Evolutionary conservation across 2,888 invertebrate species (phyloP).

Genomic region (Drosophila testacea): DNA sequence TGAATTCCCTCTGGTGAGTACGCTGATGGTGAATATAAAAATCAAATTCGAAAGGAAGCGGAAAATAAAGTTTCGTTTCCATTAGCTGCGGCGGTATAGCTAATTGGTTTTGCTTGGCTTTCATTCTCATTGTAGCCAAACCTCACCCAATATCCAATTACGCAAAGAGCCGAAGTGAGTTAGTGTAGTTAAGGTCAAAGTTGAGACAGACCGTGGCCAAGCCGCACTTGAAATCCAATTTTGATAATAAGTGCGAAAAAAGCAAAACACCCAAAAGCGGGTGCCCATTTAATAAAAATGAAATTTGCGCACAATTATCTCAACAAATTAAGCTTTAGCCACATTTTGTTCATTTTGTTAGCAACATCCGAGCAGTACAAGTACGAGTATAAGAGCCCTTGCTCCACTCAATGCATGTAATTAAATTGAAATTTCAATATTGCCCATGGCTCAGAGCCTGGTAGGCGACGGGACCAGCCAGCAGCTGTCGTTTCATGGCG

Average conservation of each 20-base stretch:
- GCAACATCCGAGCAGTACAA: conserved; percentile 24
- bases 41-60: neutral
- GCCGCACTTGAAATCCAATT: conserved; percentile 73
- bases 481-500: conserved; percentile 57
- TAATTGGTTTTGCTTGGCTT: conserved; percentile 63
- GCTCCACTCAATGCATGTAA: conserved; percentile 68
- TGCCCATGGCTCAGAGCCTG: conserved; percentile 53
- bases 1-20: neutral
- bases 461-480: conserved; percentile 28
- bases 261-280: conserved; percentile 41
- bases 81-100: conserved; percentile 34
- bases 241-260: conserved; percentile 66
- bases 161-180: conserved; percentile 58
- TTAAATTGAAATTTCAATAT: conserved; percentile 81
- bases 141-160: conserved; percentile 72
- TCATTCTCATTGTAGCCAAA: conserved; percentile 50
- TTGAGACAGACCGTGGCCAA: conserved; percentile 33
- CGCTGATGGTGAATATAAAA: neutral
- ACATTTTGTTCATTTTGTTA: conserved; percentile 53
- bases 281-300: conserved; percentile 75
- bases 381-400: conserved; percentile 7
- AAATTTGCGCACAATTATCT: conserved; percentile 77
- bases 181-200: conserved; percentile 66
- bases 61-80: conserved; percentile 25
- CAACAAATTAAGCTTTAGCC: conserved; percentile 77